Conservation (phyloP, 2,888 invertebrate genomes). For the Leucania comma region DNA sequence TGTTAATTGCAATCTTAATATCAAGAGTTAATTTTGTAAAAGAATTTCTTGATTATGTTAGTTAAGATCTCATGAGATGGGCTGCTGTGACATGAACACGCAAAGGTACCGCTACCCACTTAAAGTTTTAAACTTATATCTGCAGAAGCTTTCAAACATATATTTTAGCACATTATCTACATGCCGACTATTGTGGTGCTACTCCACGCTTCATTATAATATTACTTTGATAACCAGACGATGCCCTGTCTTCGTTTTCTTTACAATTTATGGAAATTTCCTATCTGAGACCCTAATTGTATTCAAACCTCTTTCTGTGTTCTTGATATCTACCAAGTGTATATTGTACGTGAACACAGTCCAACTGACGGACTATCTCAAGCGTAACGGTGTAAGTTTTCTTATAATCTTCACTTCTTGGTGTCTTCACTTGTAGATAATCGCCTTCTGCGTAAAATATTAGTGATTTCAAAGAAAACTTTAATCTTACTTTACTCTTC, state of each 20-base stretch:
- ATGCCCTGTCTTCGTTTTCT: background rate
- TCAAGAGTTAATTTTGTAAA: conserved; percentile 43
- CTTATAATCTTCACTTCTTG: conserved; percentile 53
- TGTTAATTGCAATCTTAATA: conserved; percentile 64
- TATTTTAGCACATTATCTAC: conserved; percentile 13
- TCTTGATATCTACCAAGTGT: conserved; percentile 18
- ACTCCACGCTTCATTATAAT: conserved; percentile 13
- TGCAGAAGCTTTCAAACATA: conserved; percentile 15
- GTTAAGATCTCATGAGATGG: conserved; percentile 33
- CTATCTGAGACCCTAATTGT: conserved; percentile 12
- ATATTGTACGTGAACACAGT: conserved; percentile 44
- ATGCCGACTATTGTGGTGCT: background rate
- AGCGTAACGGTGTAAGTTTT: conserved; percentile 48
- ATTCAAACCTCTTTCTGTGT: conserved; percentile 44
- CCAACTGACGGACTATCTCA: conserved; percentile 39
- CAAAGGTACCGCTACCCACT: conserved; percentile 40
- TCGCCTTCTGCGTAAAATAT: conserved; percentile 51
- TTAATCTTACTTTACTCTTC: conserved; percentile 35
- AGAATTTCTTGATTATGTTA: conserved; percentile 42
- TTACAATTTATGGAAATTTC: conserved; percentile 28
- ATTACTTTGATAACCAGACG: conserved; percentile 13
- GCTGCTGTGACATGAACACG: conserved; percentile 40
- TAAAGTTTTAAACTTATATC: conserved; percentile 23
- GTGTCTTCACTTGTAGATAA: conserved; percentile 53
- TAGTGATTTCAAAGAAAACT: conserved; percentile 44